Percentiles rank a stretch among this genome's conserved stretches.
Evolutionary conservation across 1,140 invertebrate species (phyloP).

Genomic region (Megalopta genalis): DNA sequence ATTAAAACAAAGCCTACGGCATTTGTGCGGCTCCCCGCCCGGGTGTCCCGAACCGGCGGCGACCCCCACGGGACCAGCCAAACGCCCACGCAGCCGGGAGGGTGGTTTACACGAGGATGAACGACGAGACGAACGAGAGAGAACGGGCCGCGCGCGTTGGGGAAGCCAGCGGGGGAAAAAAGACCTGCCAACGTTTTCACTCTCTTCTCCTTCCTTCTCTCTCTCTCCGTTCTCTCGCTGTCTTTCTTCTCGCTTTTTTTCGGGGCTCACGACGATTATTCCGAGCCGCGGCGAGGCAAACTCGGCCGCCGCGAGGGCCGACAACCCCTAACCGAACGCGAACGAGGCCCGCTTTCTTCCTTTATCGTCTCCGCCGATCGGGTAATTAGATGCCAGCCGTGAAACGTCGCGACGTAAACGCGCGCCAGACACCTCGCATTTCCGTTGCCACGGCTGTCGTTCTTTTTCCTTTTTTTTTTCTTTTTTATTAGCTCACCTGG

Average conservation of each 20-base stretch:
- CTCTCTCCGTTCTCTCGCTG: too few relatives aligned
- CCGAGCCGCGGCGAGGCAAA: slow-evolving; percentile 14
- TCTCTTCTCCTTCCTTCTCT: too few relatives aligned
- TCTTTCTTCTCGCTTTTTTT: slow-evolving; percentile 12
- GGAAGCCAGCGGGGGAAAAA: neutral
- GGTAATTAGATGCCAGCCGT: slow-evolving; percentile 33
- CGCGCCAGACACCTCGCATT: too few relatives aligned
- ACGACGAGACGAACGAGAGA: slow-evolving; percentile 1
- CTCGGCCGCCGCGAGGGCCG: slow-evolving; percentile 17
- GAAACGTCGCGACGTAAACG: neutral
- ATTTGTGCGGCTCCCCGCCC: slow-evolving; percentile 51
- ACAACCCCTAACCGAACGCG: slow-evolving; percentile 41
- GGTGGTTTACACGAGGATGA: slow-evolving; percentile 27
- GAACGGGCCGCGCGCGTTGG: too few relatives aligned
- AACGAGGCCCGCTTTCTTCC: slow-evolving; percentile 33
- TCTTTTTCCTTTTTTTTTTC: too few relatives aligned
- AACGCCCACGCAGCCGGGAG: slow-evolving; percentile 16
- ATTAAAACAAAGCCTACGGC: slow-evolving; percentile 67
- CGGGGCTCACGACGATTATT: slow-evolving; percentile 40
- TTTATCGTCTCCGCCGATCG: slow-evolving; percentile 26
- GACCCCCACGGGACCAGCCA: slow-evolving; percentile 33
- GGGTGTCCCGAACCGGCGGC: slow-evolving; percentile 28
- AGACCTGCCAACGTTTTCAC: slow-evolving; percentile 14
- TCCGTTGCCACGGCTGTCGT: too few relatives aligned
- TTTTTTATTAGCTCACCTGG: too few relatives aligned